Evolutionary conservation across 1,140 invertebrate genomes (phyloP).

Genomic region (Lordiphosa mommai): DNA sequence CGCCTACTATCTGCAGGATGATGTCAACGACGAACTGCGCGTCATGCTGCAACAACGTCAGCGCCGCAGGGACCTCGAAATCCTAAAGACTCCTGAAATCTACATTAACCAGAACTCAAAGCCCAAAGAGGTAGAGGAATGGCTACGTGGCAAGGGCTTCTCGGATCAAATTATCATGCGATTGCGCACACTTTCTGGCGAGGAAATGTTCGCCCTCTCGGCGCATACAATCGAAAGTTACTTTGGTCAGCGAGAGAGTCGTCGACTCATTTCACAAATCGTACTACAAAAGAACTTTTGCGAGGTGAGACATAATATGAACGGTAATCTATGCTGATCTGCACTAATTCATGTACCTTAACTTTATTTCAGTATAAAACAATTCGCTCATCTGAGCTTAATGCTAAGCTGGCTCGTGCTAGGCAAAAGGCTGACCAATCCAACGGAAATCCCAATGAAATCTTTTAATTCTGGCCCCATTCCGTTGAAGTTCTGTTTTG

Average conservation of each 20-base stretch:
- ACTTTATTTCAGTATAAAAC: conserved; percentile 83
- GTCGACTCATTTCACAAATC: conserved; percentile 87
- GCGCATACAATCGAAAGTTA: conserved; percentile 84
- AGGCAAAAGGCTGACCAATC: conserved; percentile 82
- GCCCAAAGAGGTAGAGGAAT: conserved; percentile 85
- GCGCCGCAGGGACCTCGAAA: conserved; percentile 82
- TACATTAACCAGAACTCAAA: conserved; percentile 85
- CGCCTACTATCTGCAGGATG: conserved; percentile 64
- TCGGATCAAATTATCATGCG: conserved; percentile 83
- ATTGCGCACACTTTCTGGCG: conserved; percentile 84
- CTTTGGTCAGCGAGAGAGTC: conserved; percentile 86
- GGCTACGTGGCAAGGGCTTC: conserved; percentile 89
- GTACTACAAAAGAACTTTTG: conserved; percentile 87
- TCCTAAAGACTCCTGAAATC: conserved; percentile 86
- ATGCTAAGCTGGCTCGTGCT: conserved; percentile 84
- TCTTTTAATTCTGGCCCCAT: conserved; percentile 38
- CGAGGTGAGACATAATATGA: conserved; percentile 83
- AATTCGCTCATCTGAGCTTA: conserved; percentile 84
- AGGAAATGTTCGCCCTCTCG: conserved; percentile 86
- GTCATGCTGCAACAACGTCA: conserved; percentile 82
- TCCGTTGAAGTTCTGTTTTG: neutral
- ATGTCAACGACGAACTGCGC: conserved; percentile 87
- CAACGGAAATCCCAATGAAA: conserved; percentile 48
- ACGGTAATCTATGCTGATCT: neutral
- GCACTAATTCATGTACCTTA: neutral